phyloP scores from a whole-genome alignment of 2,797 vertebrate species.

The Scarus forsteni region DNA sequence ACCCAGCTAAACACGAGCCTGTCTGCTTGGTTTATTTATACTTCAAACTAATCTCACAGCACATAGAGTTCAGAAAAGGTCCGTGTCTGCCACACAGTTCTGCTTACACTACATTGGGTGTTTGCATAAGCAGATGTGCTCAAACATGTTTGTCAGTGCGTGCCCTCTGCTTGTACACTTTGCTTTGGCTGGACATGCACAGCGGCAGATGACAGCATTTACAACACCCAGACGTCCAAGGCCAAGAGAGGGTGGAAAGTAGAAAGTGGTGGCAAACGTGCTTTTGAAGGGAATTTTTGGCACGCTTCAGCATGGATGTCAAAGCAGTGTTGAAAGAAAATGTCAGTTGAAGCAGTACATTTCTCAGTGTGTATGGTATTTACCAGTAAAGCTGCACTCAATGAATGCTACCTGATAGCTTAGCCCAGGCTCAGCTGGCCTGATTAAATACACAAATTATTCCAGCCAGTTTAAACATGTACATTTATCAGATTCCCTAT shows the following conservation, averaged over 20 bases:
- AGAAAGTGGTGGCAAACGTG: not conserved
- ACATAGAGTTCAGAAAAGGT: not conserved
- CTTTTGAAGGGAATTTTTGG: not conserved
- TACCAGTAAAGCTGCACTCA: not conserved
- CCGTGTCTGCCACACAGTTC: not conserved
- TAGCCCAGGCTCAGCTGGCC: not conserved
- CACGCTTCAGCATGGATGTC: not conserved
- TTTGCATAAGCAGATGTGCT: conserved; percentile 5
- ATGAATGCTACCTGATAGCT: not conserved
- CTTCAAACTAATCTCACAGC: conserved; percentile 16
- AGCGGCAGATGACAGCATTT: not conserved
- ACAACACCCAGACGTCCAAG: not conserved
- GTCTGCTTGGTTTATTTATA: conserved; percentile 16
- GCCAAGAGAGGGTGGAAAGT: not conserved
- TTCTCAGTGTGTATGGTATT: too few species aligned
- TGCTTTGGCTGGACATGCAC: not conserved
- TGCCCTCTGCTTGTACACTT: not conserved
- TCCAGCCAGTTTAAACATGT: not conserved
- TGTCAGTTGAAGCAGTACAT: not conserved
- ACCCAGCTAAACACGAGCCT: conserved; percentile 3
- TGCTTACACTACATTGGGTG: not conserved
- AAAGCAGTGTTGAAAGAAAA: not conserved
- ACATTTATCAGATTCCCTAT: not conserved
- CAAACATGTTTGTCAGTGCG: conserved; percentile 1
- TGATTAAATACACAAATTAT: not conserved